Evolutionary conservation across 2,888 invertebrate species (phyloP).

Genomic region (Napeogenes inachia): DNA sequence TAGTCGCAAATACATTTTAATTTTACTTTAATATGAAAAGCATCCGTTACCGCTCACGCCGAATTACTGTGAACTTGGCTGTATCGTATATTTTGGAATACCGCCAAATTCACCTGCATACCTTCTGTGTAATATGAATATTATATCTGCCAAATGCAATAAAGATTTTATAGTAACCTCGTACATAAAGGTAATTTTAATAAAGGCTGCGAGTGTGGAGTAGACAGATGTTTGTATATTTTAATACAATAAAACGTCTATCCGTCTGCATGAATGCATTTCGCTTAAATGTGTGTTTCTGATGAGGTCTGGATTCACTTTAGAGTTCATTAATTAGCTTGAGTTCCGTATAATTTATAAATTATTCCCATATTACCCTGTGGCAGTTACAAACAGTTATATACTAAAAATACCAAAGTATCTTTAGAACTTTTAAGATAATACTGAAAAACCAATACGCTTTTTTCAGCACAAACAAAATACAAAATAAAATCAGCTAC

Average conservation of each 20-base stretch:
- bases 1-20: too few species aligned
- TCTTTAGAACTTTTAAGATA: neutral
- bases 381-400: too few species aligned
- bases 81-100: conserved; percentile 26
- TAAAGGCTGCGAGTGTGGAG: neutral
- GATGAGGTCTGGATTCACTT: neutral
- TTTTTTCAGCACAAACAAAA: neutral
- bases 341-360: too few species aligned
- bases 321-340: too few species aligned
- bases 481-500: conserved; percentile 3
- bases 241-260: too few species aligned
- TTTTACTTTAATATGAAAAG: too few species aligned
- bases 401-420: too few species aligned
- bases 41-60: neutral
- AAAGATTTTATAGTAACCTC: conserved; percentile 13
- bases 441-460: neutral
- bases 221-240: neutral
- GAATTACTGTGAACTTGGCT: neutral
- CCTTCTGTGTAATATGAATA: conserved; percentile 28
- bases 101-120: conserved; percentile 29
- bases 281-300: neutral
- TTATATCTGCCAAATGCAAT: conserved; percentile 29
- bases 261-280: neutral
- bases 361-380: too few species aligned
- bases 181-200: conserved; percentile 4